Percentiles rank a stretch among this genome's conserved stretches.
These are phyloP conservation scores for Nemapogon koenigi DNA, from an alignment of 2,888 invertebrate species.

Conservation along the genomic window DNA sequence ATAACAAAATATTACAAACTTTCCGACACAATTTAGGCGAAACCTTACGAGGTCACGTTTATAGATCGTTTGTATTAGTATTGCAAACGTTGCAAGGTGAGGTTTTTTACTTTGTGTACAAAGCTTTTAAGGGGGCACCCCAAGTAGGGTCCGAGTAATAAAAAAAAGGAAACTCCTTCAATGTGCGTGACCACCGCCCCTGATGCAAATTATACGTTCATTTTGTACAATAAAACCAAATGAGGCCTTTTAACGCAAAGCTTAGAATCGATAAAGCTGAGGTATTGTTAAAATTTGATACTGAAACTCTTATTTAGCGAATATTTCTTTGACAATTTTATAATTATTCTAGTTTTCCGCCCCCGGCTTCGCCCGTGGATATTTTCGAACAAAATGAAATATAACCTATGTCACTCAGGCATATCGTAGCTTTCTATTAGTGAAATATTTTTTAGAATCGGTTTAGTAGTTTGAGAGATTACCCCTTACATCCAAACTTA, in stretches of 20 bases:
- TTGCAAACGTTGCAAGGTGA: conserved; percentile 9
- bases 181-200: conserved; percentile 56
- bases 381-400: too few relatives aligned
- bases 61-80: too few relatives aligned
- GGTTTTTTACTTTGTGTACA: conserved; percentile 9
- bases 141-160: conserved; percentile 46
- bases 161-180: conserved; percentile 42
- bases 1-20: not conserved
- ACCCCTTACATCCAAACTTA: too few relatives aligned
- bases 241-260: conserved; percentile 61
- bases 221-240: conserved; percentile 60
- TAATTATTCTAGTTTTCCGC: too few relatives aligned
- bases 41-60: too few relatives aligned
- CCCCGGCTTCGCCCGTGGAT: too few relatives aligned
- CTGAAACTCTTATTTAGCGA: conserved; percentile 7
- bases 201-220: conserved; percentile 59
- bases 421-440: too few relatives aligned
- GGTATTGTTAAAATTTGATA: conserved; percentile 5
- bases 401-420: too few relatives aligned
- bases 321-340: too few relatives aligned
- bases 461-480: too few relatives aligned
- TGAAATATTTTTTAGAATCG: too few relatives aligned
- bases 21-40: conserved; percentile 22
- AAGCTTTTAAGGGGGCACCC: conserved; percentile 38
- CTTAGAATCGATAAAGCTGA: conserved; percentile 48